Evolutionary conservation across 2,113 vertebrate genomes (phyloP).

Genomic region (Turnix velox): DNA sequence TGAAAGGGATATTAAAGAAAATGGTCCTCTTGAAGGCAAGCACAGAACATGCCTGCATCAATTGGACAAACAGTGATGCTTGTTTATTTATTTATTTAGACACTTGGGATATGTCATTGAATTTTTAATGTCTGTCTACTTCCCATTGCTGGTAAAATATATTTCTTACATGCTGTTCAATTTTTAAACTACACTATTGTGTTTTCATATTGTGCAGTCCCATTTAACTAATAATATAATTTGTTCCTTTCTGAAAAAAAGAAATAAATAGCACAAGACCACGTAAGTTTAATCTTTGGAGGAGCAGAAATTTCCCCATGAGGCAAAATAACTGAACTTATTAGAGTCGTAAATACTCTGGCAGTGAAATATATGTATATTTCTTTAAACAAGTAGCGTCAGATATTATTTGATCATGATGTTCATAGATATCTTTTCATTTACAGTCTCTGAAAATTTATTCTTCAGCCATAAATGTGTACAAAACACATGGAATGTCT

Average conservation of each 20-base stretch:
- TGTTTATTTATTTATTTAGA: slow-evolving; percentile 5
- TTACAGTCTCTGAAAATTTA: slow-evolving; percentile 61
- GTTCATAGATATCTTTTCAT: slow-evolving; percentile 53
- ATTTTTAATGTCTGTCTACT: slow-evolving; percentile 9
- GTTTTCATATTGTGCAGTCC: background rate
- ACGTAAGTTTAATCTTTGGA: slow-evolving; percentile 11
- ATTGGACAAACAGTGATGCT: background rate
- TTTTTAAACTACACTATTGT: background rate
- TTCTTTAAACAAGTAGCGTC: slow-evolving; percentile 56
- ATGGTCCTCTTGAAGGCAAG: background rate
- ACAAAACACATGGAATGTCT: slow-evolving; percentile 20
- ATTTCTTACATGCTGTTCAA: background rate
- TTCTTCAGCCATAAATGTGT: slow-evolving; percentile 44
- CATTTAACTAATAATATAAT: slow-evolving; percentile 17
- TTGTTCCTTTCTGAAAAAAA: slow-evolving; percentile 12
- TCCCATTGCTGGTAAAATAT: background rate
- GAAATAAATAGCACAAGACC: background rate
- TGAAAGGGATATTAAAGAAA: background rate
- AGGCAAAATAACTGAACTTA: slow-evolving; percentile 48
- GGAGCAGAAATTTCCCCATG: background rate
- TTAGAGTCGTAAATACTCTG: slow-evolving; percentile 49
- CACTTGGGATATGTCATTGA: background rate
- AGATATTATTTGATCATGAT: slow-evolving; percentile 53
- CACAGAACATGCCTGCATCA: background rate
- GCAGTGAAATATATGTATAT: slow-evolving; percentile 47